Evolutionary conservation across 1,140 invertebrate species (phyloP), one percentile per base, ranked within the genome.

Genomic region (Pectinophora gossypiella): DNA sequence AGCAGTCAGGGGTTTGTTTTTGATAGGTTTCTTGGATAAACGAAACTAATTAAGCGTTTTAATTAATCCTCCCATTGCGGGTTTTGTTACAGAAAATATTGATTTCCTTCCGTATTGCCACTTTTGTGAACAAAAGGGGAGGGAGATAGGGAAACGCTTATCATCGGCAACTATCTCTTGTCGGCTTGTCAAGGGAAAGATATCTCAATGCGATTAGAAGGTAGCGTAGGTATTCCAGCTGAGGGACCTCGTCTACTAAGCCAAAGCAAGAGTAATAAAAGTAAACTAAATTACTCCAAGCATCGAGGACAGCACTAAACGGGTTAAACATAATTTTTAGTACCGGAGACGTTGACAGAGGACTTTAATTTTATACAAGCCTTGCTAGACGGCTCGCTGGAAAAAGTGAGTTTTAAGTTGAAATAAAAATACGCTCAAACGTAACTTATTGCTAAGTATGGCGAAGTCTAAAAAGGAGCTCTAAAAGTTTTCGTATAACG

Each of bases 1-100:
- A 66, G 64, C 16, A 40, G 36, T 7, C 10, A 16, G 23, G 64
- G 64, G 67, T 70, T 64, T 76, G 73, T 73, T 70, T 70, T 69
- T 72, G 68, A 77, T 74, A 74, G 68, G 69, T 68, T 73, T 76
- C 64, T 61, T 60, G 61, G 74, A 77, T 79, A 82, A 84, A 80
- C 69, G 65, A 80, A 82, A 76, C 71, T 83, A 83, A 83, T 85
- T 83, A 72, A 83, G 72, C 66, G 71, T 79, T 80, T 81, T 79
- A 81, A 85, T 85, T 77, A 77, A 79, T 76, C 68, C 72, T 72
- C 59, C 66, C 65, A 65, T 78, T 72, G 66, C 66, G 74, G 75
- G 68, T 79, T 71, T 68, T 72, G 69, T 85, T 82, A 73, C 73
- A 56, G 66, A 71, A 73, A 76, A 72, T 76, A 81, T 74, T 70